phyloP scores from a whole-genome alignment of 2,888 invertebrate genomes.

The Stenolophus ochropezus region DNA sequence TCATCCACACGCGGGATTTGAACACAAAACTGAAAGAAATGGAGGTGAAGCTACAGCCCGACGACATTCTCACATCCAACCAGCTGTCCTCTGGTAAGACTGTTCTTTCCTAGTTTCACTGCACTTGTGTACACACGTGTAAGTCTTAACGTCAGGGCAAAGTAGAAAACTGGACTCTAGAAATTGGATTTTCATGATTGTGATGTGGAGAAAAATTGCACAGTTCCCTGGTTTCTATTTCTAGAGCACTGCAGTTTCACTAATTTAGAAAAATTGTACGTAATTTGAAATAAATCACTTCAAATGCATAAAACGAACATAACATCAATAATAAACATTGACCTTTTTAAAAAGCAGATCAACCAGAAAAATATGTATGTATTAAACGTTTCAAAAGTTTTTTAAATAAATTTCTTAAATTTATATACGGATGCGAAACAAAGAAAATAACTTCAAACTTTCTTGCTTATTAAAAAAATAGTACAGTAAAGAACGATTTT shows the following conservation, averaged over 20 bases:
- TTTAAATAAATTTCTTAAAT: too few relatives aligned
- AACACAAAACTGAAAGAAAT: slow-evolving; percentile 88
- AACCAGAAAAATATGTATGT: too few relatives aligned
- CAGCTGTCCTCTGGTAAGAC: slow-evolving; percentile 74
- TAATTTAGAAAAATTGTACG: background rate
- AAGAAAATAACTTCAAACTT: too few relatives aligned
- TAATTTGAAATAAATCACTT: too few relatives aligned
- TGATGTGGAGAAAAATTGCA: background rate
- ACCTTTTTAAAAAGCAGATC: too few relatives aligned
- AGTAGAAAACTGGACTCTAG: slow-evolving; percentile 21
- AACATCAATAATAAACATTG: background rate
- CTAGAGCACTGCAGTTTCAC: background rate
- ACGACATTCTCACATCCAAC: slow-evolving; percentile 75
- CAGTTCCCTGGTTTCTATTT: background rate
- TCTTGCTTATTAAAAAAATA: too few relatives aligned
- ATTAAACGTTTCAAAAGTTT: too few relatives aligned
- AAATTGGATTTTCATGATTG: background rate
- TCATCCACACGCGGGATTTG: slow-evolving; percentile 88
- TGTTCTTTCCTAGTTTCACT: slow-evolving; percentile 15
- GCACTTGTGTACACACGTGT: background rate
- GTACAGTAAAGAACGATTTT: too few relatives aligned
- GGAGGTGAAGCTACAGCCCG: slow-evolving; percentile 84
- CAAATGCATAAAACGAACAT: background rate
- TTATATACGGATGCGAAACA: too few relatives aligned
- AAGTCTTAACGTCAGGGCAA: background rate